Evolutionary conservation across 2,888 invertebrate species (phyloP).

Genomic region (Lasioglossum zephyrum): DNA sequence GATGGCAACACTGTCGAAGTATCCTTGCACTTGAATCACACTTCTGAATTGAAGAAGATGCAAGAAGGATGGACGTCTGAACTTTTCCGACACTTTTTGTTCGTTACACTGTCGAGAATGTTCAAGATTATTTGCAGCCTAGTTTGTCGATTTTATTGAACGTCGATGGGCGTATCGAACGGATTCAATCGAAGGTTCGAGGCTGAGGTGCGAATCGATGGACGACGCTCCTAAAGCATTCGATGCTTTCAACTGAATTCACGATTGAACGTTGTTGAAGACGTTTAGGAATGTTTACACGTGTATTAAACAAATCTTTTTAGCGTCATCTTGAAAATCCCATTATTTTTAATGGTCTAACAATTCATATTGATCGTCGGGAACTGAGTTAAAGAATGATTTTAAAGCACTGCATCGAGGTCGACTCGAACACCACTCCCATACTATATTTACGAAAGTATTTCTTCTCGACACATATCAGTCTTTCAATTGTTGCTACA

Average conservation of each 20-base stretch:
- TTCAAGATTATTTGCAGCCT: neutral
- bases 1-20: neutral
- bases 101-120: neutral
- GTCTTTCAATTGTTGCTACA: neutral
- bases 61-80: neutral
- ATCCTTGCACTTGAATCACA: neutral
- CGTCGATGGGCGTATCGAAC: neutral
- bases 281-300: neutral
- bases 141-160: neutral
- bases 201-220: neutral
- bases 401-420: neutral
- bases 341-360: neutral
- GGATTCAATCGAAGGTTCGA: neutral
- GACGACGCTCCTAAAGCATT: neutral
- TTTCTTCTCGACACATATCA: neutral
- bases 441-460: neutral
- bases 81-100: neutral
- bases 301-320: neutral
- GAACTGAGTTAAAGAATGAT: neutral
- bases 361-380: neutral
- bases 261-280: neutral
- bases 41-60: neutral
- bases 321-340: neutral
- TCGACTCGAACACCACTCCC: neutral
- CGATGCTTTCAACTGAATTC: neutral